A percentile compares a stretch with the other conserved stretches of the same genome.
phyloP scores from a whole-genome alignment of 2,113 vertebrate genomes.

The Percina caprodes region DNA sequence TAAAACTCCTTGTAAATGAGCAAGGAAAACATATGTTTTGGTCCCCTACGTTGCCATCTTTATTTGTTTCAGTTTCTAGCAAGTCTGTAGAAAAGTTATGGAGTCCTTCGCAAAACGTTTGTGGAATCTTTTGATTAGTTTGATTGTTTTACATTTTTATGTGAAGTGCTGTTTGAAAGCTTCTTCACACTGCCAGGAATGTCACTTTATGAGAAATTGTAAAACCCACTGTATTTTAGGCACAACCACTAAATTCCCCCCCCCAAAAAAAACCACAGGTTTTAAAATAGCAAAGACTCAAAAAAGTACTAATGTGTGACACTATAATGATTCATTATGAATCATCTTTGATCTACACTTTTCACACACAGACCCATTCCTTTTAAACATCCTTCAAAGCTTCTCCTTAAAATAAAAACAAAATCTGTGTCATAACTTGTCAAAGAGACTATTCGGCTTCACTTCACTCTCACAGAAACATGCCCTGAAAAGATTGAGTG shows the following conservation, averaged over 20 bases:
- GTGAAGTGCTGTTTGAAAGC: not conserved
- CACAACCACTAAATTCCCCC: not conserved
- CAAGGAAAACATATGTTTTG: not conserved
- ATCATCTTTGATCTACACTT: not conserved
- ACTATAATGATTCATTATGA: not conserved
- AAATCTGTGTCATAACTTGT: not conserved
- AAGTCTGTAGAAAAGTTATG: not conserved
- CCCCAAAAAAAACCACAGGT: not conserved
- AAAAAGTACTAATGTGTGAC: too few species aligned
- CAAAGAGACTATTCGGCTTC: not conserved
- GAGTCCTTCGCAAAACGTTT: not conserved
- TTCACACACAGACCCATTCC: not conserved
- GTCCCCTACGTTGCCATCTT: not conserved
- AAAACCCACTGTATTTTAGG: not conserved
- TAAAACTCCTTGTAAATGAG: not conserved
- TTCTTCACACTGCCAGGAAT: not conserved
- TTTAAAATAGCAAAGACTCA: too few species aligned
- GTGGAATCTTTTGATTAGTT: not conserved
- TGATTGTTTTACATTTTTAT: not conserved
- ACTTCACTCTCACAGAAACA: not conserved
- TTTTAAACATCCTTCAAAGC: not conserved
- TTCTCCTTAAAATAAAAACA: not conserved
- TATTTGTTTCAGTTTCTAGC: not conserved
- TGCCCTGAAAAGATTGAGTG: not conserved
- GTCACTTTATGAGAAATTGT: not conserved